Evolutionary conservation across 2,888 invertebrate genomes (phyloP).

Genomic region (Tinea pellionella): DNA sequence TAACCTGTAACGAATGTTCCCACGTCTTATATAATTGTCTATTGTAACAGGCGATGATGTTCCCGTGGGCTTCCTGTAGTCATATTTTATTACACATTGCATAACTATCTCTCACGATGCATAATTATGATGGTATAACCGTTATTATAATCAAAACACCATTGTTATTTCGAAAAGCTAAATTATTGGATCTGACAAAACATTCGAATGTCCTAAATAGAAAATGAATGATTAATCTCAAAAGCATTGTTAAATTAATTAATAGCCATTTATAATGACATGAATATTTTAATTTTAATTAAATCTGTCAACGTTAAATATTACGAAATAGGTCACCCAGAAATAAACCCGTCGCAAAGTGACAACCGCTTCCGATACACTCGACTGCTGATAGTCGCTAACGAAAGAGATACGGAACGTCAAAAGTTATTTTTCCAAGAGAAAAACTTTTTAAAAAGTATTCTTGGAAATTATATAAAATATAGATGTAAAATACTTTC

Average conservation of each 20-base stretch:
- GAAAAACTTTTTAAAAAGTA: background rate
- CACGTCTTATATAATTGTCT: constrained; percentile 1
- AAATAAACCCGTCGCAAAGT: background rate
- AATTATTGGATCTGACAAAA: background rate
- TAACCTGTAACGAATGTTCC: background rate
- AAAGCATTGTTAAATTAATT: background rate
- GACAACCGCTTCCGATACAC: constrained; percentile 11
- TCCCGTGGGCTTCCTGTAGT: constrained; percentile 2
- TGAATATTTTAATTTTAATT: constrained; percentile 3
- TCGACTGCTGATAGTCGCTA: background rate
- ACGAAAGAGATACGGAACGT: background rate
- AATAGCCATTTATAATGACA: background rate
- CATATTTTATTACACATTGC: background rate
- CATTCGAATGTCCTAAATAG: background rate
- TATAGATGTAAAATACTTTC: background rate
- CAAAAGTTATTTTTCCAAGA: background rate
- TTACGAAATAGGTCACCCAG: constrained; percentile 11
- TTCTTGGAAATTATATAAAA: background rate
- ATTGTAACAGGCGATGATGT: background rate
- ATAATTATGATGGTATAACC: background rate
- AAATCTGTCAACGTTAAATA: background rate
- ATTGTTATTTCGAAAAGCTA: background rate
- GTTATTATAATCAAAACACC: background rate
- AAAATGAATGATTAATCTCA: background rate
- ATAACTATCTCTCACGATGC: constrained; percentile 3